Evolutionary conservation across 2,113 vertebrate genomes (phyloP), one percentile per base, ranked within the genome.

Genomic region (Ameiurus melas): DNA sequence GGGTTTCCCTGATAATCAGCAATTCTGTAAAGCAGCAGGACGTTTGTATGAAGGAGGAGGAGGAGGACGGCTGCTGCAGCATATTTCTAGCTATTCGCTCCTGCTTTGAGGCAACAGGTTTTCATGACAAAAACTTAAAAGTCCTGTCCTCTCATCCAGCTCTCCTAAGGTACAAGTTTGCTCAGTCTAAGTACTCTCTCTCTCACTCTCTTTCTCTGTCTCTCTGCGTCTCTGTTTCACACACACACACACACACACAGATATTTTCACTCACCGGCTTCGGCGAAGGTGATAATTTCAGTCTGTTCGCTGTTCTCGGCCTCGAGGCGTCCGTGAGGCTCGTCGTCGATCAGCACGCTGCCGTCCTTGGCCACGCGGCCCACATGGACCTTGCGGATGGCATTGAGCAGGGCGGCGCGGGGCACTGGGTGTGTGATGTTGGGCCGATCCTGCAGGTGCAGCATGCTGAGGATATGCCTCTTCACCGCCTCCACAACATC

Each of bases 401-500:
- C 98, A 89, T 99, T 99, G 90, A 99, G 96, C 90, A 99, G 96
- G 19, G 98, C 97, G 4, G 97, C 97, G 70, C 97, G 98, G 87
- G 98, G 97, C 89, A 99, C 97, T 1, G 97, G 95, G 93, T 97
- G 97, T 4, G 97, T 98, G 93, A 99, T 96, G 91, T 99, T 98
- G 89, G 98, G 98, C 92, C 97, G 97, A 90, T 96, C 93, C 90
- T 96, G 98, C 95, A 99, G 95, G 93, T 99, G 98, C 95, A 99
- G 94, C 98, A 99, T 98, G 95, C 96, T 98, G 85, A 99, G 93
- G 86, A 99, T 99, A 95, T 99, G 98, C 87, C 95, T 97, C 93
- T 99, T 99, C 86, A 99, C 98, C 17, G 97, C 98, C 93, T 99
- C 98, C 93, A 99, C 97, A 96, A 99, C 97, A 92, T 99, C 97